Percentiles rank a stretch among this genome's conserved stretches.
These are phyloP conservation scores for Drosophila phalerata DNA, from an alignment of 2,888 invertebrate genomes.

Conservation along the genomic window DNA sequence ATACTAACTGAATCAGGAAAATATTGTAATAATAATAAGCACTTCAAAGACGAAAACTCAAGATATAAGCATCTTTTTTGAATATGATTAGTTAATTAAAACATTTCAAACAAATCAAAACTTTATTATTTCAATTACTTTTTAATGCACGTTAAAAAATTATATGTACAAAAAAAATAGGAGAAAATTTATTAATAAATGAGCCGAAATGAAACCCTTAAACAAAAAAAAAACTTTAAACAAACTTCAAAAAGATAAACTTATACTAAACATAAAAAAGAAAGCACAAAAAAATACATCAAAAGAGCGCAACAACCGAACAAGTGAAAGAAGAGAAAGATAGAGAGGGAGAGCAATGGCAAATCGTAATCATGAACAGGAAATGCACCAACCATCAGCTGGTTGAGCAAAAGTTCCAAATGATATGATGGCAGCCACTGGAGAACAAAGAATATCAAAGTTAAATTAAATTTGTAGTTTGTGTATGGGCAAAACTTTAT, in stretches of 20 bases:
- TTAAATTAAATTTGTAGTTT: conserved; percentile 85
- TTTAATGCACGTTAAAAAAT: neutral
- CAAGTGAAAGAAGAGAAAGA: conserved; percentile 5
- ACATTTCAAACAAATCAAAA: neutral
- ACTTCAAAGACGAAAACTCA: no score
- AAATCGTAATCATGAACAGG: conserved; percentile 44
- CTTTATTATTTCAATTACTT: conserved; percentile 12
- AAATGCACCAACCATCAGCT: conserved; percentile 49
- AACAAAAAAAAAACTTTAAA: conserved; percentile 46
- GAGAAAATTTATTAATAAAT: conserved; percentile 18
- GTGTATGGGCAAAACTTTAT: conserved; percentile 83
- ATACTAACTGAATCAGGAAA: no score
- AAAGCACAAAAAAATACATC: conserved; percentile 36
- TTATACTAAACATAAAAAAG: conserved; percentile 26
- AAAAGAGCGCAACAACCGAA: conserved; percentile 23
- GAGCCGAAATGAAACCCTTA: conserved; percentile 27
- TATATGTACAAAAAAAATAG: neutral
- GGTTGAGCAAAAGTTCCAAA: conserved; percentile 49
- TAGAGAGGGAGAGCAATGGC: conserved; percentile 18
- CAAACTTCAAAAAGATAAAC: conserved; percentile 61
- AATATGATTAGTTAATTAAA: neutral
- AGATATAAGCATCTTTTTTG: no score
- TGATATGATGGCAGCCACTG: conserved; percentile 60
- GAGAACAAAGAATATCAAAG: conserved; percentile 83
- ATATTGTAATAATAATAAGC: no score